Evolutionary conservation across 2,797 vertebrate genomes (phyloP).

Genomic region (Crocodylus rhombifer): DNA sequence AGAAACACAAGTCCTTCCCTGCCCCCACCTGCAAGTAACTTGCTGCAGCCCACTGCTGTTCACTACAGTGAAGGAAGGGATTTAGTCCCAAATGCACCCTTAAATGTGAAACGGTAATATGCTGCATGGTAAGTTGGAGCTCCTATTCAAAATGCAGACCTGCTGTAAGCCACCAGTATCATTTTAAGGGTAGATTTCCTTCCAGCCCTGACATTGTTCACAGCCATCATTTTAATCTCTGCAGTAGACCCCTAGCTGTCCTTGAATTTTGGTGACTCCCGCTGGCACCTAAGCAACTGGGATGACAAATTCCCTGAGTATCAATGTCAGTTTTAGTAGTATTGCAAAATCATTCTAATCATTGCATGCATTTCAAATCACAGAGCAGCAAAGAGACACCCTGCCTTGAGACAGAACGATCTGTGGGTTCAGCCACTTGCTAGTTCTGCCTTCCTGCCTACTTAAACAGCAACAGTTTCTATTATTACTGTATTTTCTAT

Average conservation of each 20-base stretch:
- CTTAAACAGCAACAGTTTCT: neutral
- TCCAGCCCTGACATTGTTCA: rapidly evolving
- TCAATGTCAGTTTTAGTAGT: neutral
- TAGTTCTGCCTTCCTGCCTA: neutral
- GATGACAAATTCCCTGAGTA: neutral
- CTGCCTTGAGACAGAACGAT: neutral
- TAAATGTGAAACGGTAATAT: neutral
- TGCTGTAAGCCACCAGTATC: rapidly evolving
- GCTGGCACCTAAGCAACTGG: neutral
- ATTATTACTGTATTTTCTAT: neutral
- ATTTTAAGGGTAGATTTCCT: neutral
- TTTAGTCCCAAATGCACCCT: neutral
- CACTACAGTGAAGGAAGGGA: too few relatives aligned
- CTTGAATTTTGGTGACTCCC: constrained; percentile 19
- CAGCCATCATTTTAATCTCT: neutral
- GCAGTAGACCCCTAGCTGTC: neutral
- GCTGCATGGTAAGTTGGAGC: neutral
- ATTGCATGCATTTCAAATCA: neutral
- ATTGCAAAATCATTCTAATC: constrained; percentile 6
- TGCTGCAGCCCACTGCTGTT: neutral
- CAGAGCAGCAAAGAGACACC: rapidly evolving
- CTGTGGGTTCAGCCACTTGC: neutral
- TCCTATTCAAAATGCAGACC: rapidly evolving
- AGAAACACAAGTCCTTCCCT: neutral
- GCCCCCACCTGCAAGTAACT: too few relatives aligned